phyloP scores from a whole-genome alignment of 1,140 invertebrate genomes.

The Glossosoma conforme region DNA sequence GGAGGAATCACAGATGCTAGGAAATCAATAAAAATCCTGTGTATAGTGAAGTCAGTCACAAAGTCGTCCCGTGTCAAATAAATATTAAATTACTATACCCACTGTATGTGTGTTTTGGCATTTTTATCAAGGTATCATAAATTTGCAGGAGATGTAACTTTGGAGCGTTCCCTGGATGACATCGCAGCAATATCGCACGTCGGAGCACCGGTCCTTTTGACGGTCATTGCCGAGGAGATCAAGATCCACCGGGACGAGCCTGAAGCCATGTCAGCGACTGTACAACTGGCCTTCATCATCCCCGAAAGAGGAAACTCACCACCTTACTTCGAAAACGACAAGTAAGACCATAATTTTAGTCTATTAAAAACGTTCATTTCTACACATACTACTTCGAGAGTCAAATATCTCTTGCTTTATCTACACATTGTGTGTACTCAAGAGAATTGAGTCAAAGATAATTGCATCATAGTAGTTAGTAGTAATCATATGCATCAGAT shows the following conservation, averaged over 20 bases:
- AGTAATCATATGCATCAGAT: too few species aligned
- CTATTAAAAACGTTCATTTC: slow-evolving; percentile 7
- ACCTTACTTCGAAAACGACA: slow-evolving; percentile 72
- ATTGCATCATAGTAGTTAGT: too few species aligned
- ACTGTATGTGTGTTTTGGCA: neutral
- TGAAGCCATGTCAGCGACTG: slow-evolving; percentile 68
- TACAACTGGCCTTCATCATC: slow-evolving; percentile 72
- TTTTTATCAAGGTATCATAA: slow-evolving; percentile 12
- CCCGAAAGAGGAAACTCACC: slow-evolving; percentile 69
- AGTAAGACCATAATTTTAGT: slow-evolving; percentile 52
- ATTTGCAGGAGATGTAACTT: slow-evolving; percentile 64
- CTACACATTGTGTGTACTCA: too few species aligned
- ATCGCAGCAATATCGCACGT: slow-evolving; percentile 70
- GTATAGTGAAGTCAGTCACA: too few species aligned
- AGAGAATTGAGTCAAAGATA: too few species aligned
- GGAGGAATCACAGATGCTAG: too few species aligned
- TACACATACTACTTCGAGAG: neutral
- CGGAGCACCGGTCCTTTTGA: slow-evolving; percentile 73
- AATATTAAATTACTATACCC: too few species aligned
- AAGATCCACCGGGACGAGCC: slow-evolving; percentile 62
- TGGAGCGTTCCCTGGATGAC: slow-evolving; percentile 68
- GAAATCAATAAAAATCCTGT: too few species aligned
- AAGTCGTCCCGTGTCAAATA: too few species aligned
- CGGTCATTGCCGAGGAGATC: slow-evolving; percentile 81
- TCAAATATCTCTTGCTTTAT: too few species aligned